These are phyloP conservation scores for Hemibagrus guttatus DNA, from an alignment of 2,797 vertebrate species.

Conservation along the genomic window DNA sequence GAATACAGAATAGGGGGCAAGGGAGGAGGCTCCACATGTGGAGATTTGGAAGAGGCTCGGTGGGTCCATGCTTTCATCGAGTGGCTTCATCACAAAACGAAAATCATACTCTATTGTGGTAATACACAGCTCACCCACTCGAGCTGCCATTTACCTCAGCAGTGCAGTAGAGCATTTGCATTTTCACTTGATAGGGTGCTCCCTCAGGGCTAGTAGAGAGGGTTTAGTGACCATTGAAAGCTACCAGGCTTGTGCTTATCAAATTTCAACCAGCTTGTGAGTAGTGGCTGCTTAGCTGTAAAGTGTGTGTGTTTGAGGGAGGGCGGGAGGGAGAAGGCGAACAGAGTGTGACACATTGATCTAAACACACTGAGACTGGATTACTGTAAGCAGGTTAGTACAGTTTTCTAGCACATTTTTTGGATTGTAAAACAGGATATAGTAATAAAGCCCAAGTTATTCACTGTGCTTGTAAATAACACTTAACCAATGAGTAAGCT, in stretches of 20 bases:
- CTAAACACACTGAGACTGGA: conserved; percentile 47
- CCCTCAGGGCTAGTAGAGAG: conserved; percentile 31
- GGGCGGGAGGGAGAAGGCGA: not conserved
- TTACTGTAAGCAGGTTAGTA: conserved; percentile 32
- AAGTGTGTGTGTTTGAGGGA: conserved; percentile 20
- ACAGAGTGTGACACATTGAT: conserved; percentile 37
- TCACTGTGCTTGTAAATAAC: conserved; percentile 18
- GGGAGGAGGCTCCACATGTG: conserved; percentile 31
- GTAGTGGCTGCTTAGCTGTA: conserved; percentile 26
- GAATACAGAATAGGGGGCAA: conserved; percentile 12
- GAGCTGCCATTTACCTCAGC: conserved; percentile 50
- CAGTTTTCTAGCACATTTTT: conserved; percentile 18
- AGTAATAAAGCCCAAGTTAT: conserved; percentile 17
- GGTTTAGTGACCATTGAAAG: conserved; percentile 38
- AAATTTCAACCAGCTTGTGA: conserved; percentile 35
- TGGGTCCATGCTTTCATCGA: conserved; percentile 54
- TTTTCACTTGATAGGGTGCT: conserved; percentile 47
- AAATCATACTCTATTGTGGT: conserved; percentile 57
- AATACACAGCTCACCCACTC: conserved; percentile 44
- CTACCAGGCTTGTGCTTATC: conserved; percentile 38
- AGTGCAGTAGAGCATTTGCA: conserved; percentile 51
- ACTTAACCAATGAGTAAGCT: conserved; percentile 23
- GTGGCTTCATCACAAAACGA: conserved; percentile 49
- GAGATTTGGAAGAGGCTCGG: conserved; percentile 45
- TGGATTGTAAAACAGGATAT: conserved; percentile 1